Conservation (phyloP, 1,140 invertebrate genomes). For the Formica exsecta region DNA sequence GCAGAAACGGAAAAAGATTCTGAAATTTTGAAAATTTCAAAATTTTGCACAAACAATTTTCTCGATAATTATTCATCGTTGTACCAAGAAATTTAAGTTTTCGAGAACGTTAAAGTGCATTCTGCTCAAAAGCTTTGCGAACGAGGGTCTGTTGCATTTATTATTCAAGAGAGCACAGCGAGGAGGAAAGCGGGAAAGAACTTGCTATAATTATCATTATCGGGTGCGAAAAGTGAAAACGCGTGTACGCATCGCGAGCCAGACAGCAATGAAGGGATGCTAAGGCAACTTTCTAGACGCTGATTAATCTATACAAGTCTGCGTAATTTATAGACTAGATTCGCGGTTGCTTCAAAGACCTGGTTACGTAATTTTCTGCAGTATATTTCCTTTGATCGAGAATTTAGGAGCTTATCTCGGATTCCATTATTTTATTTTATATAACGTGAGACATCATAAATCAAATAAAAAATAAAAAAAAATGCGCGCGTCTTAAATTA, state of each 20-base stretch:
- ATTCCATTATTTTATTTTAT: slow-evolving; percentile 10
- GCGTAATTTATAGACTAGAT: slow-evolving; percentile 40
- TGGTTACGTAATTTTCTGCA: slow-evolving; percentile 23
- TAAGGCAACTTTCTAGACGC: slow-evolving; percentile 52
- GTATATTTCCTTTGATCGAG: neutral
- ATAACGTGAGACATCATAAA: neutral
- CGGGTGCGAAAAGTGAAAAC: slow-evolving; percentile 52
- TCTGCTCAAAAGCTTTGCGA: slow-evolving; percentile 2
- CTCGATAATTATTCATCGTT: slow-evolving; percentile 33
- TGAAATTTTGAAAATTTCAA: too few relatives aligned
- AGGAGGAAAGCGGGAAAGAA: slow-evolving; percentile 20
- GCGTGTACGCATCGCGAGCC: slow-evolving; percentile 39
- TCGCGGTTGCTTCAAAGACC: slow-evolving; percentile 22
- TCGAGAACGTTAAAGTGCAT: slow-evolving; percentile 14
- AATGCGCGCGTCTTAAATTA: neutral
- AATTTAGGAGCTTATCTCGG: neutral
- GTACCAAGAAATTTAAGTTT: neutral
- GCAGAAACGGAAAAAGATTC: too few relatives aligned
- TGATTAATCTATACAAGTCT: slow-evolving; percentile 44
- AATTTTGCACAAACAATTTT: slow-evolving; percentile 17
- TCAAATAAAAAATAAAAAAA: too few relatives aligned
- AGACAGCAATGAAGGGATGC: slow-evolving; percentile 18
- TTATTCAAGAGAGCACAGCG: slow-evolving; percentile 19
- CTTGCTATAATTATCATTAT: slow-evolving; percentile 47
- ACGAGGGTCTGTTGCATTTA: slow-evolving; percentile 9